Evolutionary conservation across 2,113 vertebrate species (phyloP).

Genomic region (Brevimyrus niger): DNA sequence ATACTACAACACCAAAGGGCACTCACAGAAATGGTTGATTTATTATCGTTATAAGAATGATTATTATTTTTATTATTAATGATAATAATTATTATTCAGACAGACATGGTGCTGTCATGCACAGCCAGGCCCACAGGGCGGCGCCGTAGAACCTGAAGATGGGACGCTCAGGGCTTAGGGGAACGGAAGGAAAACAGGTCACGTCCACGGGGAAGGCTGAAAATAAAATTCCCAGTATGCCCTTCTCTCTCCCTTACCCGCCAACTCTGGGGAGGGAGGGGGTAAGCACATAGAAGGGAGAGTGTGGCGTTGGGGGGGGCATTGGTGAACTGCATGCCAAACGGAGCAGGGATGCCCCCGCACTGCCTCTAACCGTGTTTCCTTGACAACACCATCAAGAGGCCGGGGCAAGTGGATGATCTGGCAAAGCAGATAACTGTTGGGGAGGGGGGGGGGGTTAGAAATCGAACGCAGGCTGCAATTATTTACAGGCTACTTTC

Average conservation of each 20-base stretch:
- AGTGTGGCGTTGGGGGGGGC: background rate
- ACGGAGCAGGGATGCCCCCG: conserved; percentile 2
- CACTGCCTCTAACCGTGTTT: background rate
- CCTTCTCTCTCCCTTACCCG: background rate
- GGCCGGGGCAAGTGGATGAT: background rate
- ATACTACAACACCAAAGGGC: background rate
- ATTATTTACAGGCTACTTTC: background rate
- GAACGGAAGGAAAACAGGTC: conserved; percentile 10
- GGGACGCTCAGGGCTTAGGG: background rate
- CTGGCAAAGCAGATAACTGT: background rate
- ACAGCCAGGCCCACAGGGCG: background rate
- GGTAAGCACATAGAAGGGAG: background rate
- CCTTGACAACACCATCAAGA: background rate
- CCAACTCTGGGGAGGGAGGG: background rate
- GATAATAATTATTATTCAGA: background rate
- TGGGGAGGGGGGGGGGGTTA: background rate
- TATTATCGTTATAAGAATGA: background rate
- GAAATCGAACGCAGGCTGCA: background rate
- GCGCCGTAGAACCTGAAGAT: background rate
- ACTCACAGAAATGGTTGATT: background rate
- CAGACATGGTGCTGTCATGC: background rate
- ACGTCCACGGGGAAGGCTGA: conserved; percentile 21
- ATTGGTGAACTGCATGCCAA: background rate
- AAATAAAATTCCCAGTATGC: conserved; percentile 23
- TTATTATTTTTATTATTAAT: background rate